A percentile compares a stretch with the other conserved stretches of the same genome.
These are phyloP conservation scores for Tribolium castaneum DNA, from an alignment of 1,140 invertebrate genomes.

Conservation along the genomic window DNA sequence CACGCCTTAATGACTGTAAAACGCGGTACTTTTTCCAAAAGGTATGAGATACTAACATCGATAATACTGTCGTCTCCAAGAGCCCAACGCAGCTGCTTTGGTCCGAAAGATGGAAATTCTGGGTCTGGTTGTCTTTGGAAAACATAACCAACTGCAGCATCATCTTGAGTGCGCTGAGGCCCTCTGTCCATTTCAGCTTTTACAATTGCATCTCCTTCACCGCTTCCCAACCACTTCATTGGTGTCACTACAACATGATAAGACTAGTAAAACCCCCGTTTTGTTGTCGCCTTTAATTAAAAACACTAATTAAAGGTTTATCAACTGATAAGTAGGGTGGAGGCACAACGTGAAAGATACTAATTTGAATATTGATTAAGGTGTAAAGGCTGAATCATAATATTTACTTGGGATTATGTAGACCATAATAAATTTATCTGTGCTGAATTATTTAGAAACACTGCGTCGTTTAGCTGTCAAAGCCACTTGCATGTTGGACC, in stretches of 20 bases:
- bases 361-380: background rate
- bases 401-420: conserved; percentile 1
- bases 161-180: conserved; percentile 70
- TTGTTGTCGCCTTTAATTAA: no score
- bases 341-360: background rate
- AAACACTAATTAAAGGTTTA: no score
- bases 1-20: background rate
- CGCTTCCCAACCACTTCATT: conserved; percentile 65
- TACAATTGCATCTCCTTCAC: conserved; percentile 60
- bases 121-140: conserved; percentile 85
- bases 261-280: background rate
- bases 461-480: conserved; percentile 10
- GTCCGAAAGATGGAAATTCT: conserved; percentile 77
- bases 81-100: conserved; percentile 81
- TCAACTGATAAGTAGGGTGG: background rate
- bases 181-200: conserved; percentile 61
- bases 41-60: conserved; percentile 69
- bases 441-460: conserved; percentile 19
- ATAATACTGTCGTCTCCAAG: conserved; percentile 81
- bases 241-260: conserved; percentile 56
- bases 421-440: conserved; percentile 17
- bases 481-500: background rate
- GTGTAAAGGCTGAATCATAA: conserved; percentile 8
- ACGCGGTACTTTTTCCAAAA: background rate
- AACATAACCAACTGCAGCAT: conserved; percentile 88